Evolutionary conservation across 2,797 vertebrate genomes (phyloP), one percentile per base, ranked within the genome.

Genomic region (Microchirus variegatus): DNA sequence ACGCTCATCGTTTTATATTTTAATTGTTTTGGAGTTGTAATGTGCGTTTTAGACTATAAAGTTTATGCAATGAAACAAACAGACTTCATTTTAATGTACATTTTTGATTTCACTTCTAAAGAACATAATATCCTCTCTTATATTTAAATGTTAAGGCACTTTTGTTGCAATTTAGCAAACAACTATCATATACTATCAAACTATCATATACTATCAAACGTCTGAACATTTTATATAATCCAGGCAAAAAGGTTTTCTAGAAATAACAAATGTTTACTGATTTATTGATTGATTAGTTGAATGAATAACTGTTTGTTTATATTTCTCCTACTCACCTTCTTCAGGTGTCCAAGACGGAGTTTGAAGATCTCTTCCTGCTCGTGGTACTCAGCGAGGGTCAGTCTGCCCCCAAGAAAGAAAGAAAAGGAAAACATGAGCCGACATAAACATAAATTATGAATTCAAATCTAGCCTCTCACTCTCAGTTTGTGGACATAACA

Each of bases 291-390:
- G 13, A 52, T 8, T 15, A 5, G 17, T 4, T 31, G 31, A 31
- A 31, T 31, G 31, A 31, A 6, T 31, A 31, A 31, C 5, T 31
- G 31, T 7, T 31, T 31, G 31, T 31, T 0, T 6, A 31, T 31
- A 31, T 3, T 8, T 31, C 8, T 31, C 22, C 3, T 15, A 47
- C 68, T 35, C 16, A 90, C 91, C 89, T 92, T 92, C 63, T 91
- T 99, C 63, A 99, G 94, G 92, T 99, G 97, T 78, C 97, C 97
- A 57, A 99, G 94, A 77, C 97, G 93, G 75, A 99, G 96, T 86
- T 99, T 99, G 90, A 99, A 99, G 87, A 99, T 99, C 92, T 99
- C 98, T 89, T 99, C 98, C 88, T 99, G 98, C 84, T 99, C 97
- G 0, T 99, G 97, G 84, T 99, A 99, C 82, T 99, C 97, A 52